Conservation (phyloP, 2,888 invertebrate species). For the Perithous albicinctus region DNA sequence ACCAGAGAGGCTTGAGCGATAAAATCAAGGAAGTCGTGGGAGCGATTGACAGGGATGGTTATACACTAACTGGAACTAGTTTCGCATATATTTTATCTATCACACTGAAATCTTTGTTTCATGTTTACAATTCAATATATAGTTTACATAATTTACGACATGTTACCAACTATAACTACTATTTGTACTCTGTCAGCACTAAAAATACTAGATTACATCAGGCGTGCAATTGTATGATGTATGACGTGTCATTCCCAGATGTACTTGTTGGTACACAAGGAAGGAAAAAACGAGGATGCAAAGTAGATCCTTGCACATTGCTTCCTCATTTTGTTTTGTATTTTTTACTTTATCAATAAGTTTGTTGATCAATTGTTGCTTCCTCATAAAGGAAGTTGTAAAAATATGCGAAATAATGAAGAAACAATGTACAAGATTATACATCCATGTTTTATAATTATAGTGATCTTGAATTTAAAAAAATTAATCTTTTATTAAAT, state of each 20-base stretch:
- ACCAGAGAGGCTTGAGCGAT: slow-evolving; percentile 24
- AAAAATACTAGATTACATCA: neutral
- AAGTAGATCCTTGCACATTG: no score
- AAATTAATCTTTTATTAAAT: no score
- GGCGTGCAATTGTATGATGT: neutral
- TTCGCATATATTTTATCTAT: neutral
- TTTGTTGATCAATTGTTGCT: no score
- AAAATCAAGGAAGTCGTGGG: slow-evolving; percentile 15
- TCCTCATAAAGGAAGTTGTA: no score
- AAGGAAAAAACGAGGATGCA: neutral
- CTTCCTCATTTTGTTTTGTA: neutral
- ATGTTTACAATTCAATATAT: neutral
- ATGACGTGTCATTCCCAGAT: neutral
- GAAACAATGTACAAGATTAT: no score
- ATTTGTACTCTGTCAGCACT: neutral
- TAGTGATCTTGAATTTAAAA: no score
- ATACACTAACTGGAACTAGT: neutral
- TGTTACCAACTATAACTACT: neutral
- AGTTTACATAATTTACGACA: neutral
- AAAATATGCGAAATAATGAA: no score
- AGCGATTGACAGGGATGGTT: slow-evolving; percentile 11
- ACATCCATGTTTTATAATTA: no score
- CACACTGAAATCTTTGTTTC: neutral
- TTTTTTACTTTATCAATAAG: no score
- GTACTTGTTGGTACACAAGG: neutral